Percentiles rank a stretch among this genome's conserved stretches.
Conservation (phyloP, 2,797 vertebrate species). For the Stomatorhinus walkeri region DNA sequence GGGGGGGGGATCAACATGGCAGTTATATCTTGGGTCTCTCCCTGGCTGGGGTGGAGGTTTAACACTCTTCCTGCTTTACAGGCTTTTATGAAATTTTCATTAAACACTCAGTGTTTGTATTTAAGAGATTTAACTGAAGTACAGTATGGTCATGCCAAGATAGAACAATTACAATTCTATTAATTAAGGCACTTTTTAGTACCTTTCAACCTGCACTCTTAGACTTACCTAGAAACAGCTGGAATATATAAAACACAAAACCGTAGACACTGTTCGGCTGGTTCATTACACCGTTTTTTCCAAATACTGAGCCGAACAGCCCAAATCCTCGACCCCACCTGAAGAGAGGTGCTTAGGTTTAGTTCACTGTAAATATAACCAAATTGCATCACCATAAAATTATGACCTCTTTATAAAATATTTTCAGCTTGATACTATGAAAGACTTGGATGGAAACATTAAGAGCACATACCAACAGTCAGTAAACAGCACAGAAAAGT, state of each 20-base stretch:
- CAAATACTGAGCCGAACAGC: conserved; percentile 93
- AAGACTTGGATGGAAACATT: neutral
- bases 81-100: neutral
- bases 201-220: neutral
- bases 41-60: neutral
- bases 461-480: neutral
- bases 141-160: neutral
- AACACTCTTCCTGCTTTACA: conserved; percentile 29
- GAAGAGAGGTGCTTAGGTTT: conserved; percentile 42
- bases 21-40: neutral
- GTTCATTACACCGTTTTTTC: conserved; percentile 94
- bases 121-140: neutral
- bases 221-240: conserved; percentile 71
- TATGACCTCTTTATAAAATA: conserved; percentile 6
- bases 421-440: neutral
- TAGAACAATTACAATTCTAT: neutral
- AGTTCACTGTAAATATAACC: neutral
- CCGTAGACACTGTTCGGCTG: conserved; percentile 98
- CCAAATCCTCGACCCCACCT: conserved; percentile 99
- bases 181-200: neutral
- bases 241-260: conserved; percentile 95
- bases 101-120: neutral
- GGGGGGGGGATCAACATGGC: neutral
- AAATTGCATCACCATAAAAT: neutral
- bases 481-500: neutral